A percentile compares a stretch with the other conserved stretches of the same genome.
phyloP scores from a whole-genome alignment of 2,888 invertebrate genomes.

The Eurytoma californica region DNA sequence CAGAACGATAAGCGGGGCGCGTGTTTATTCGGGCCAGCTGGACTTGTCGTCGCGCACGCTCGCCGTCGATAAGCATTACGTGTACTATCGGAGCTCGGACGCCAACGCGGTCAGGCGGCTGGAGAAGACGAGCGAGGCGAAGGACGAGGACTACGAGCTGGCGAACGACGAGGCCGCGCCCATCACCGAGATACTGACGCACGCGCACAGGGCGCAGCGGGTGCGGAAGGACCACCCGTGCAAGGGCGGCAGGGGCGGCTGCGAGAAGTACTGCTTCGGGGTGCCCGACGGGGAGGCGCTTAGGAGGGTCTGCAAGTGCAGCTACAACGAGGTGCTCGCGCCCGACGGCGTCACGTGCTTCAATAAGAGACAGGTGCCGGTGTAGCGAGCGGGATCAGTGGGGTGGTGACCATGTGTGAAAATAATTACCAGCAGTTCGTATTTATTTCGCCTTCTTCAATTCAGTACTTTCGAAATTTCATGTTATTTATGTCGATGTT shows the following conservation, averaged over 20 bases:
- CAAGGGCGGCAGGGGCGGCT: constrained; percentile 41
- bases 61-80: constrained; percentile 48
- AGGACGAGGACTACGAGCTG: constrained; percentile 47
- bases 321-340: constrained; percentile 44
- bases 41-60: constrained; percentile 41
- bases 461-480: background rate
- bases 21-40: constrained; percentile 49
- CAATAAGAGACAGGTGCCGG: constrained; percentile 29
- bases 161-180: constrained; percentile 40
- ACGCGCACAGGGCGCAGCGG: constrained; percentile 35
- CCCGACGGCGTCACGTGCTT: constrained; percentile 39
- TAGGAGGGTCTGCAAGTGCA: constrained; percentile 51
- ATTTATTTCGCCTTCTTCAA: background rate
- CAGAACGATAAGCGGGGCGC: constrained; percentile 36
- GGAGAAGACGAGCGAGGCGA: constrained; percentile 38
- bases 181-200: constrained; percentile 48
- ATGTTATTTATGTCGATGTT: background rate
- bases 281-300: constrained; percentile 31
- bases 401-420: background rate
- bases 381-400: background rate
- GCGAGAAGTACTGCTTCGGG: constrained; percentile 51
- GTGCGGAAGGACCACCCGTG: constrained; percentile 51
- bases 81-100: constrained; percentile 43
- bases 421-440: background rate
- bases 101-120: constrained; percentile 36